Base-by-base conservation (phyloP, 2,888 invertebrate genomes). In the Pemphredon lugubris region DNA sequence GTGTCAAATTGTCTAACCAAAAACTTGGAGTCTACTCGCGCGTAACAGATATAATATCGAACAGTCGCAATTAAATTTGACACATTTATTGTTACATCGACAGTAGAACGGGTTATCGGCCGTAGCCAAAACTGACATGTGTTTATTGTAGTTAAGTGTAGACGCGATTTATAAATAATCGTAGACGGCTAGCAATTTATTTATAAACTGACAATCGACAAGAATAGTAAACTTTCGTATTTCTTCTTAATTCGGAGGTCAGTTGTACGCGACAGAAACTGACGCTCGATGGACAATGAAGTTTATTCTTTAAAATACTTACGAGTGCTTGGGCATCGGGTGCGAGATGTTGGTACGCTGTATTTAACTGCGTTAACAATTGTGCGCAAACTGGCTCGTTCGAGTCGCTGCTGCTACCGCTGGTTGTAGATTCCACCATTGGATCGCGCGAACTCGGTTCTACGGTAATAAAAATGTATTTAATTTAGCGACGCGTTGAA, bases 281-380 rank as follows among this genome's bases (percentile, higher is more conserved):
- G n/a, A n/a, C n/a, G n/a, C n/a, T n/a, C n/a, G n/a, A n/a, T n/a
- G n/a, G n/a, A n/a, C n/a, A n/a, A n/a, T n/a, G n/a, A n/a, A n/a
- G n/a, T n/a, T n/a, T n/a, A 34, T 34, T 4, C 3, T 34, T 34
- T 34, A 34, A 11, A 34, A 9, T 61, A 83, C 87, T 89, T 71
- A 89, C 89, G 72, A 89, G 77, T 18, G 89, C 89, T 75, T 89
- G 89, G 16, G 89, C 89, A 75, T 89, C 89, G 20, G 89, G 89
- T 34, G 89, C 89, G 51, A 89, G 85, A 77, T 89, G 89, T 63
- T 88, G 89, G 79, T 89, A 89, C 34, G 89, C 89, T 57, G 87
- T 88, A 61, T 89, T 89, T 55, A 89, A 83, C 74, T 89, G 89
- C 37, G 89, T 89, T 64, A 89, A 82, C 42, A 89, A 73, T 77